phyloP scores from a whole-genome alignment of 2,888 invertebrate species.

The Chrysolina haemoptera region DNA sequence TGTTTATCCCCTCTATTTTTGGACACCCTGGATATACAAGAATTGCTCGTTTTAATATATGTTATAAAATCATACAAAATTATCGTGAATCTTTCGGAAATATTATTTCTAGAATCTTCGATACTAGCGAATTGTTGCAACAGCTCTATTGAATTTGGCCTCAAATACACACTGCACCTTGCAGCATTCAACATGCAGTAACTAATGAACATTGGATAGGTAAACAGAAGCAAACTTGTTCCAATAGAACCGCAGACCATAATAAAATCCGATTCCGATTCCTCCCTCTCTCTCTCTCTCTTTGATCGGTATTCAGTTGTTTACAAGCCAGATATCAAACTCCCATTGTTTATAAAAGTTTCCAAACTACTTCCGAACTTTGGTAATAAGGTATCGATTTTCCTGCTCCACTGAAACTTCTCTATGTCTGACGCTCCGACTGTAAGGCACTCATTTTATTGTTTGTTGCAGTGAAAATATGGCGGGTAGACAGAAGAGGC shows the following conservation, averaged over 20 bases:
- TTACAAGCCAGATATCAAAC: slow-evolving; percentile 64
- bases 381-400: slow-evolving; percentile 68
- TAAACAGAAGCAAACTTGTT: background rate
- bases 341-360: slow-evolving; percentile 68
- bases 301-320: slow-evolving; percentile 66
- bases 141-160: too few species aligned
- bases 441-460: slow-evolving; percentile 58
- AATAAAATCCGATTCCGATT: slow-evolving; percentile 33
- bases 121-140: too few species aligned
- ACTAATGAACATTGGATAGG: background rate
- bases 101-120: too few species aligned
- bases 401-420: slow-evolving; percentile 33
- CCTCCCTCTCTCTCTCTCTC: slow-evolving; percentile 42
- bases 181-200: background rate
- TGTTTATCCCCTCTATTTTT: too few species aligned
- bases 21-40: too few species aligned
- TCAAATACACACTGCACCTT: too few species aligned
- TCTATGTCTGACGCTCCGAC: slow-evolving; percentile 36
- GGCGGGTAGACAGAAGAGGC: slow-evolving; percentile 69
- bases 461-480: slow-evolving; percentile 61
- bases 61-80: too few species aligned
- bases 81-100: too few species aligned
- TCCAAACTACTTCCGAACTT: slow-evolving; percentile 64
- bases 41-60: too few species aligned
- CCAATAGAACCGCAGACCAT: slow-evolving; percentile 7